Evolutionary conservation across 2,888 invertebrate genomes (phyloP).

Genomic region (Syrista parreyssii): DNA sequence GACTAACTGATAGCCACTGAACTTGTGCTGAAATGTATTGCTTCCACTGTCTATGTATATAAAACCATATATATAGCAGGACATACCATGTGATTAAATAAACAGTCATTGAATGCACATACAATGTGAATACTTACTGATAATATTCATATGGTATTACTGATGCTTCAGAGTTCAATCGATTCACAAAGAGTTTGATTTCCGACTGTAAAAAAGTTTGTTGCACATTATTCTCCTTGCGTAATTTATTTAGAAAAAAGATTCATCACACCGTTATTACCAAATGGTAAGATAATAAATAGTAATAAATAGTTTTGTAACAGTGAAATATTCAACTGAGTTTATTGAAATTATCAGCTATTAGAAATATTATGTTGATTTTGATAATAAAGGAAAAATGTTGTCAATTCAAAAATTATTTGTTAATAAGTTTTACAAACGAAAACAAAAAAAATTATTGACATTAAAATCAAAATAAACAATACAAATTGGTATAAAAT

Average conservation of each 20-base stretch:
- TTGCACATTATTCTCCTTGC: background rate
- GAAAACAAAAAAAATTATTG: no score
- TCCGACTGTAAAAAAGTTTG: slow-evolving; percentile 78
- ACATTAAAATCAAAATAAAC: no score
- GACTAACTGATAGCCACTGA: background rate
- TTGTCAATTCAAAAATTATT: no score
- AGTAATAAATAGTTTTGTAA: background rate
- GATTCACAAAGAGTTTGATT: slow-evolving; percentile 92
- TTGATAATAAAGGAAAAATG: no score
- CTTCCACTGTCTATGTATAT: background rate
- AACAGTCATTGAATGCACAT: no score
- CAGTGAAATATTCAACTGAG: background rate
- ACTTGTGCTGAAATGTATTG: background rate
- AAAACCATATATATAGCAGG: no score
- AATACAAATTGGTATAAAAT: background rate
- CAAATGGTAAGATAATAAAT: background rate
- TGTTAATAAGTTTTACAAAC: no score
- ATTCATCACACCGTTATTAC: background rate
- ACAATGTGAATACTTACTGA: slow-evolving; percentile 71
- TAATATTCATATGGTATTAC: slow-evolving; percentile 98
- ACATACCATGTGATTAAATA: no score
- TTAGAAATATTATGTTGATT: background rate
- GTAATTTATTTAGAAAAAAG: background rate
- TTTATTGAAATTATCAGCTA: background rate
- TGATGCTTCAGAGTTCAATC: slow-evolving; percentile 97